Base-by-base conservation (phyloP, 2,888 invertebrate species). In the Anorthoa munda region DNA sequence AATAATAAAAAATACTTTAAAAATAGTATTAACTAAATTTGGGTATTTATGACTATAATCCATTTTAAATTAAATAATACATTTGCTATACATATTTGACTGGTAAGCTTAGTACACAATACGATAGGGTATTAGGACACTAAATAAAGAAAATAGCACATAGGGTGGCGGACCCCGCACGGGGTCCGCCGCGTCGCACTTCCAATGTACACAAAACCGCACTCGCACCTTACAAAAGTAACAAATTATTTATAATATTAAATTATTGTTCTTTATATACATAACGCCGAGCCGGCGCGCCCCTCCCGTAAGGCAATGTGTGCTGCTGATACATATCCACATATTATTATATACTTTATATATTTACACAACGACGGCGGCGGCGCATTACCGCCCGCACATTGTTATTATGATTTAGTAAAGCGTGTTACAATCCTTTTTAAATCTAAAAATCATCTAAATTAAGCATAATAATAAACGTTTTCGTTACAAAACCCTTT, bases 21-120 rank as follows among this genome's bases (percentile, higher is more conserved):
- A 93, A 93, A 94, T 93, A 95, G 91, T 92, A 94, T 95, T 94
- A 95, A 95, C 96, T 96, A 96, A 96, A 96, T 96, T 96, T 96
- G 96, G 96, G 95, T 96, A 94, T 94, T 96, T 94, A 96, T 96
- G 96, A 96, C 96, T 96, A 96, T 94, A 94, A 94, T 94, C 93
- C 93, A 94, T 93, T 92, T 95, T 95, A 95, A 95, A 94, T 95
- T 95, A 95, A 95, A 93, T 94, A 93, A 93, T 93, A 93, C 93
- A 94, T 93, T 95, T 92, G 92, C 94, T 96, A 95, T 95, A 95
- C 94, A 96, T 93, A 95, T 91, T 95, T 95, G 96, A 96, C 96
- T 96, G 96, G 95, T 96, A 95, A 95, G 95, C 95, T 96, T 95
- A 96, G 93, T 93, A 92, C 94, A 94, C 93, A 93, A 95, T 95